Base-by-base conservation (phyloP, 2,888 invertebrate genomes). In the Strigamia maritima region DNA sequence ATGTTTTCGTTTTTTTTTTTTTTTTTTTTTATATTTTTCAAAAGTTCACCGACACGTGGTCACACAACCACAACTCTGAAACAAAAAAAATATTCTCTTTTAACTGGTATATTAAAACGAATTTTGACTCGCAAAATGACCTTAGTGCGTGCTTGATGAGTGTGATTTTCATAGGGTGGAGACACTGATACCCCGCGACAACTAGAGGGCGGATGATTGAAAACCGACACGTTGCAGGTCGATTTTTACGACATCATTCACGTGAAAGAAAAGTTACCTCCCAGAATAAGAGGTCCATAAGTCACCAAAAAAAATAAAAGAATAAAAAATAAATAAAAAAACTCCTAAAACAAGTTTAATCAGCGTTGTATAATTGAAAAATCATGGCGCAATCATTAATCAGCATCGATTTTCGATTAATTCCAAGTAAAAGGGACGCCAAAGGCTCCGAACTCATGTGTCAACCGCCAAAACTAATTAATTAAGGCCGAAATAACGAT, bases 171-270 rank as follows among this genome's bases (percentile, higher is more conserved):
- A 60, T 19, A 60, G 60, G 60, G 60, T 60, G 60, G 60, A 22
- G 60, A 60, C 60, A 60, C 60, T 60, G 60, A 60, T 22, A 60
- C 8, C 60, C 22, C 22, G 60, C 60, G 60, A 60, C 60, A 60
- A 60, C 8, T 22, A 60, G 60, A 60, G 60, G 60, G 60, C 60
- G 60, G 60, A 22, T 60, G 60, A 60, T 60, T 19, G 60, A 60
- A 24, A 60, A 60, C 60, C 60, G 60, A 60, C 60, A 60, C 60
- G 60, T 7, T 12, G 22, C 3, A 60, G 60, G 60, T 60, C 60
- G 60, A 60, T 60, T 60, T 60, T 60, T 60, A 60, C 60, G 60
- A 60, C 60, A 60, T 60, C 60, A 22, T 60, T 60, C 60, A 60
- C 24, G 60, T 24, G 60, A 60, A 44, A 60, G 60, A 60, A 60